Percentiles rank a stretch among this genome's conserved stretches.
phyloP scores from a whole-genome alignment of 2,797 vertebrate species.

The Oreochromis mossambicus region DNA sequence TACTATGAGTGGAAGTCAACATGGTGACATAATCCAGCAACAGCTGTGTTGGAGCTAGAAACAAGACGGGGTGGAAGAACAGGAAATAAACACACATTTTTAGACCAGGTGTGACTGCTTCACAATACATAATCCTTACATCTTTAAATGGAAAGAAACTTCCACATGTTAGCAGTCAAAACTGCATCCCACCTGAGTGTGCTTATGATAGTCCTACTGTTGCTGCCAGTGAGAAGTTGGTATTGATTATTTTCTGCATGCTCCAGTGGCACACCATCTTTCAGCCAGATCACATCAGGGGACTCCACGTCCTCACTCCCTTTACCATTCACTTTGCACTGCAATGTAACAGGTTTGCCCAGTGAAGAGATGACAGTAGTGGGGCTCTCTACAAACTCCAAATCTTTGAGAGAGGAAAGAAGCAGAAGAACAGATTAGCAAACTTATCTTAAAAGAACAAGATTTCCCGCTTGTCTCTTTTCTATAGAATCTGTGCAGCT shows the following conservation, averaged over 20 bases:
- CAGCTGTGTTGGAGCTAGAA: background rate
- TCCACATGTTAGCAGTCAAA: background rate
- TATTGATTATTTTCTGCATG: constrained; percentile 81
- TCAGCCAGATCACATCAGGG: constrained; percentile 82
- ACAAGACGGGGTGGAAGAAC: background rate
- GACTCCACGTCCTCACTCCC: constrained; percentile 64
- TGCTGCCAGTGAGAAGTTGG: constrained; percentile 72
- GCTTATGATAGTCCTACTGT: constrained; percentile 80
- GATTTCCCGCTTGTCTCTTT: background rate
- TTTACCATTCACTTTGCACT: constrained; percentile 69
- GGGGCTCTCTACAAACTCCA: constrained; percentile 75
- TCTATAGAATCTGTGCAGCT: background rate
- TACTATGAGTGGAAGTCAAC: background rate
- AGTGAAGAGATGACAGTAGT: constrained; percentile 77
- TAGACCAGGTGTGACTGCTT: constrained; percentile 1
- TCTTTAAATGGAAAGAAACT: background rate
- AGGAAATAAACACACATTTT: constrained; percentile 6
- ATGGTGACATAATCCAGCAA: background rate
- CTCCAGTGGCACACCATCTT: constrained; percentile 65
- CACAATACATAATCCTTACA: background rate
- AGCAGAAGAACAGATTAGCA: background rate
- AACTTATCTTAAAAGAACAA: background rate
- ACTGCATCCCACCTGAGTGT: constrained; percentile 76
- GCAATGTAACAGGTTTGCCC: constrained; percentile 77
- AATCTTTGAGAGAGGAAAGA: constrained; percentile 49